phyloP scores from a whole-genome alignment of 2,797 vertebrate genomes.

The Sardinella longiceps region DNA sequence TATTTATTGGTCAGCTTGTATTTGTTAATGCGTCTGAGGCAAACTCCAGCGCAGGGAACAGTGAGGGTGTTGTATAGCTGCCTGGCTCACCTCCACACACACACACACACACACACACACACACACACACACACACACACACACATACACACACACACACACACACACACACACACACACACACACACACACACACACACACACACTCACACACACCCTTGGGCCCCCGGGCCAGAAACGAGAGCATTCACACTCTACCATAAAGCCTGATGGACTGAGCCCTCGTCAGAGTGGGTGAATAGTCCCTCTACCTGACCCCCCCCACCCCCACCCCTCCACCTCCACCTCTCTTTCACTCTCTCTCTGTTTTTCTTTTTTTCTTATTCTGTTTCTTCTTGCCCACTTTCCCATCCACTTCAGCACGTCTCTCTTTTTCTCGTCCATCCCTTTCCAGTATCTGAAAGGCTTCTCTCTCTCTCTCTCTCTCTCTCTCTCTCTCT shows the following conservation, averaged over 20 bases:
- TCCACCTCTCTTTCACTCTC: neutral
- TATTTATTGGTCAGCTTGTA: conserved; percentile 16
- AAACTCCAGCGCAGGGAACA: neutral
- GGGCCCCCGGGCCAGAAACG: conserved; percentile 47
- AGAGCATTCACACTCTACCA: conserved; percentile 67
- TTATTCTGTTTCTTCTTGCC: conserved; percentile 34
- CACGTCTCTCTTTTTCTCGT: conserved; percentile 16
- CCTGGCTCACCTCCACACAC: conserved; percentile 20
- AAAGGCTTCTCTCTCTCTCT: conserved; percentile 52
- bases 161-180: neutral
- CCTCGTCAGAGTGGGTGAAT: conserved; percentile 65
- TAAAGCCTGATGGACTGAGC: conserved; percentile 69
- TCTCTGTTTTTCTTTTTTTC: neutral
- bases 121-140: neutral
- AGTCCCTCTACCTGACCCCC: conserved; percentile 56
- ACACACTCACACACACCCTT: neutral
- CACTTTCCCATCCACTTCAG: conserved; percentile 52
- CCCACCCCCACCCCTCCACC: conserved; percentile 28
- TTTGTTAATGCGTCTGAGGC: conserved; percentile 17
- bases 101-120: neutral
- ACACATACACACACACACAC: neutral
- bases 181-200: conserved; percentile 1
- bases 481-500: neutral
- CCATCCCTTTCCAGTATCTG: conserved; percentile 50
- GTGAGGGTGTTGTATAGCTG: neutral